These are phyloP conservation scores for Calcarius lapponicus DNA, from an alignment of 2,797 vertebrate species.

Conservation along the genomic window DNA sequence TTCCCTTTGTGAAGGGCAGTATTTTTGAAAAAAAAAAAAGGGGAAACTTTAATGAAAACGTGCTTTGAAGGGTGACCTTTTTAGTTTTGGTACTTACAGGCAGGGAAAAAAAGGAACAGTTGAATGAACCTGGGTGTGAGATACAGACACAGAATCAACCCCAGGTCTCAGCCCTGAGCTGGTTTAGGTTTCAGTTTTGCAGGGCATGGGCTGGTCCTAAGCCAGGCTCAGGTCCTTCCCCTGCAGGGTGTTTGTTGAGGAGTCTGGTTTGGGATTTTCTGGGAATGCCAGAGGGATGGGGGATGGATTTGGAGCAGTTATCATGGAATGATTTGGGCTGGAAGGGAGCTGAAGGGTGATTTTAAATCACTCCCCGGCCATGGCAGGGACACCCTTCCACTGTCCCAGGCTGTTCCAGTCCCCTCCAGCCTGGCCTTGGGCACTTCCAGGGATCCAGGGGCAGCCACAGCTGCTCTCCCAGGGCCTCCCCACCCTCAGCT, in stretches of 20 bases:
- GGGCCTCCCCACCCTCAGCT: not conserved
- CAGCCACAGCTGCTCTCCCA: not conserved
- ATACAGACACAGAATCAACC: rapidly evolving
- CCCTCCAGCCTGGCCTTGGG: rapidly evolving
- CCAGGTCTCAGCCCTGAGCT: not conserved
- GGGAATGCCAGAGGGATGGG: not conserved
- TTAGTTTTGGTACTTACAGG: not conserved
- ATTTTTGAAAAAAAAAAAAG: not conserved
- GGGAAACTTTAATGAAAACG: slow-evolving; percentile 14
- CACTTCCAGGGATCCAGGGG: not conserved
- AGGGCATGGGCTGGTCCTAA: not conserved
- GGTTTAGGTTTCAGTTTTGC: not conserved
- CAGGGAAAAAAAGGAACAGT: not conserved
- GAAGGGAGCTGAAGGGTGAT: too few species aligned
- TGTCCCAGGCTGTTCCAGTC: not conserved
- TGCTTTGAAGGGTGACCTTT: not conserved
- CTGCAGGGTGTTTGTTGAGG: not conserved
- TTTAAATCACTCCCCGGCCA: rapidly evolving
- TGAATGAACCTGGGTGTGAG: not conserved
- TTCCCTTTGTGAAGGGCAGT: not conserved
- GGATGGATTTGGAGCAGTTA: not conserved
- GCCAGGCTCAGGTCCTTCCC: not conserved
- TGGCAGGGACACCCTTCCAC: not conserved
- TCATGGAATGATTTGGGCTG: not conserved
- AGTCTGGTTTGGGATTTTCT: not conserved